phyloP scores from a whole-genome alignment of 1,140 invertebrate genomes.

The Ceratina australensis region DNA sequence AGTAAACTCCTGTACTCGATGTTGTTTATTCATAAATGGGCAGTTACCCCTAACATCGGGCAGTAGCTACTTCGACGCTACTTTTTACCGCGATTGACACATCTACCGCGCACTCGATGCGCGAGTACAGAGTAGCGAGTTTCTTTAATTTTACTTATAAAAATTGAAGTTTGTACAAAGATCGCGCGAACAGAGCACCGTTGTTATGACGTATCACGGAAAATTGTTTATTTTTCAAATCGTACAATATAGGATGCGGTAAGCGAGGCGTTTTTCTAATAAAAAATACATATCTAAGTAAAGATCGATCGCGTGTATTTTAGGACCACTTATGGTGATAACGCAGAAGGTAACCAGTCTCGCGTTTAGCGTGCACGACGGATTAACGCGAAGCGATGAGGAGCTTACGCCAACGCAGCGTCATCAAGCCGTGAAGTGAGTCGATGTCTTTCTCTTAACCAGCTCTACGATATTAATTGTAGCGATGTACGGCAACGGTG shows the following conservation, averaged over 20 bases:
- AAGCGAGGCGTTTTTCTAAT: not conserved
- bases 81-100: too few species aligned
- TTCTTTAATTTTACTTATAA: too few species aligned
- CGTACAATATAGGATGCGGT: not conserved
- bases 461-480: constrained; percentile 30
- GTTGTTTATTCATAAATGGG: too few species aligned
- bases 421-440: constrained; percentile 84
- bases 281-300: constrained; percentile 7
- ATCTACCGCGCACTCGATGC: too few species aligned
- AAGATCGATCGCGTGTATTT: constrained; percentile 60
- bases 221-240: not conserved
- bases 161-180: too few species aligned
- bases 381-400: constrained; percentile 83
- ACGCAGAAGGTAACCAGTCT: constrained; percentile 96
- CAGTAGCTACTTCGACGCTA: too few species aligned
- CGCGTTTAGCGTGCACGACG: constrained; percentile 95
- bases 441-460: constrained; percentile 37
- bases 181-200: too few species aligned
- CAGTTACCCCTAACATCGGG: too few species aligned
- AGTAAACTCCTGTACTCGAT: constrained; percentile 21
- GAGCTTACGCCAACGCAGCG: constrained; percentile 86
- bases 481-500: not conserved
- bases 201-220: too few species aligned
- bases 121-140: too few species aligned
- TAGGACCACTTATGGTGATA: constrained; percentile 97